Conservation (phyloP, 2,113 vertebrate species). For the Macquaria australasica region DNA sequence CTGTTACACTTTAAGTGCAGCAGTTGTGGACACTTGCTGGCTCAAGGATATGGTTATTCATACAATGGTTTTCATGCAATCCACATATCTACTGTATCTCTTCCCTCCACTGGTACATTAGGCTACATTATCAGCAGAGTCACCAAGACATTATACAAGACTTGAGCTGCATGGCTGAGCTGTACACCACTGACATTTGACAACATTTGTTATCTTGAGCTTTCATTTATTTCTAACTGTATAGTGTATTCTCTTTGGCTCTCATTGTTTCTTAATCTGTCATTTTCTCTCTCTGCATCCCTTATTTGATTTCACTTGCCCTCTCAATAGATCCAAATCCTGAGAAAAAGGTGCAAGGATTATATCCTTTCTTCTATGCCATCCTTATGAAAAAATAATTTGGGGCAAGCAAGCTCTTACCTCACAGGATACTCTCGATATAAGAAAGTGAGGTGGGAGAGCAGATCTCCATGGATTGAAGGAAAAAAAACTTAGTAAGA, state of each 20-base stretch:
- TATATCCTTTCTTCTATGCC: slow-evolving; percentile 43
- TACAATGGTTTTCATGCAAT: slow-evolving; percentile 35
- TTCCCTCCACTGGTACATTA: slow-evolving; percentile 36
- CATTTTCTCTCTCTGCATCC: not conserved
- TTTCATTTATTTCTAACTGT: not conserved
- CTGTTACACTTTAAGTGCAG: slow-evolving; percentile 37
- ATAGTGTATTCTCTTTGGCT: slow-evolving; percentile 1
- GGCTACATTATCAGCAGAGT: slow-evolving; percentile 61
- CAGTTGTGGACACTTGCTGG: slow-evolving; percentile 44
- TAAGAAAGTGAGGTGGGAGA: slow-evolving; percentile 60
- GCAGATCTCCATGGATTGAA: slow-evolving; percentile 52
- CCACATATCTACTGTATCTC: slow-evolving; percentile 26
- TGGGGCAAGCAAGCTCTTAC: slow-evolving; percentile 60
- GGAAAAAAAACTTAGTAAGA: slow-evolving; percentile 19
- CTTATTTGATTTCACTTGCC: slow-evolving; percentile 24
- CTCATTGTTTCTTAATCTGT: not conserved
- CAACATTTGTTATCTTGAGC: not conserved
- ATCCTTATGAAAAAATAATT: slow-evolving; percentile 70
- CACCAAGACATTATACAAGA: slow-evolving; percentile 39
- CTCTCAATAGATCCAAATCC: slow-evolving; percentile 40
- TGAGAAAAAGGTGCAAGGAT: slow-evolving; percentile 50
- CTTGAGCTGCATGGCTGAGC: slow-evolving; percentile 14
- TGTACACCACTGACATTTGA: slow-evolving; percentile 24
- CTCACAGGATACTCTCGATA: slow-evolving; percentile 66
- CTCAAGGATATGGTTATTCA: slow-evolving; percentile 35